Evolutionary conservation across 2,888 invertebrate genomes (phyloP).

Genomic region (Sarcophaga caerulescens): DNA sequence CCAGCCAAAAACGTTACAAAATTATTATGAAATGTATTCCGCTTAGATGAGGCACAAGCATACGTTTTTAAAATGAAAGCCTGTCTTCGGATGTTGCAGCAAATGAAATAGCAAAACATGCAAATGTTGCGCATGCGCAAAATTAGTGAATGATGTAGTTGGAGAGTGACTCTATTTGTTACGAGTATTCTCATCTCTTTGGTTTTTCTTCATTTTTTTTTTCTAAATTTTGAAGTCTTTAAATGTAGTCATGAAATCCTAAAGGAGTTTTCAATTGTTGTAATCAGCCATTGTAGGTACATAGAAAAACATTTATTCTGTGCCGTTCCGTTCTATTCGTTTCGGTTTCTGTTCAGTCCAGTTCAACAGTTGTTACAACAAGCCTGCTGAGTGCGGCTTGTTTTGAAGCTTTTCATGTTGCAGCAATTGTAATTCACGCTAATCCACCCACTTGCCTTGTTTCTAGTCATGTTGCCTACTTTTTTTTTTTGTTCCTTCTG

Average conservation of each 20-base stretch:
- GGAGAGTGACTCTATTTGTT: neutral
- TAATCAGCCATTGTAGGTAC: constrained; percentile 56
- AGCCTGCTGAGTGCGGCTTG: constrained; percentile 65
- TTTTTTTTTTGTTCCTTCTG: constrained; percentile 6
- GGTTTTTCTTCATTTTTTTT: constrained; percentile 17
- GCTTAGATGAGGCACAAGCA: neutral
- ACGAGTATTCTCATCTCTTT: constrained; percentile 10
- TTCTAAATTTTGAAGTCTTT: constrained; percentile 4
- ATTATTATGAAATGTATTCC: neutral
- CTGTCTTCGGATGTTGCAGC: neutral
- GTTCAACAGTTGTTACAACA: constrained; percentile 47
- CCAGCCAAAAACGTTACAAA: too few relatives aligned
- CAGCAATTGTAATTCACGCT: constrained; percentile 71
- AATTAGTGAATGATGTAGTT: constrained; percentile 39
- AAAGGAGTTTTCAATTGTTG: constrained; percentile 60
- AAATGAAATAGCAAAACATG: neutral
- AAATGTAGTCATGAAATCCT: neutral
- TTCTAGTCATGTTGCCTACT: constrained; percentile 57
- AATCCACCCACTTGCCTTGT: constrained; percentile 71
- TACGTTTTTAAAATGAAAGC: neutral
- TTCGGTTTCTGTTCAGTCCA: neutral
- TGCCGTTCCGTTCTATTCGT: neutral
- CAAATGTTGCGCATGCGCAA: constrained; percentile 65
- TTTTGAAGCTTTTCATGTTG: constrained; percentile 54
- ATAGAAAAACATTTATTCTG: constrained; percentile 53